Evolutionary conservation across 2,888 invertebrate genomes (phyloP).

Genomic region (Syritta pipiens): DNA sequence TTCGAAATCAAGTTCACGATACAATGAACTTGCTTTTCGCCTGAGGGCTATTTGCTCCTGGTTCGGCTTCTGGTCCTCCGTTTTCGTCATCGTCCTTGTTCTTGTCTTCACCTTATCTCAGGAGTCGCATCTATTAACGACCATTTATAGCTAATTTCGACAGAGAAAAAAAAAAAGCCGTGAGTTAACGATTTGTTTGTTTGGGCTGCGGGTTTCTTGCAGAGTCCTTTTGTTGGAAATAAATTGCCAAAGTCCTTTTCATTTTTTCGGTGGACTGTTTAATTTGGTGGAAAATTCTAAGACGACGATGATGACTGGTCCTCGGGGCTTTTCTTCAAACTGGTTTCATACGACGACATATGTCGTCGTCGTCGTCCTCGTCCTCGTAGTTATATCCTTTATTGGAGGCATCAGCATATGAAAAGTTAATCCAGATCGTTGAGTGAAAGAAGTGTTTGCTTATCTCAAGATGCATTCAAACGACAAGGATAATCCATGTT

Average conservation of each 20-base stretch:
- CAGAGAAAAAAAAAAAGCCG: slow-evolving; percentile 15
- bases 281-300: slow-evolving; percentile 60
- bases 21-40: slow-evolving; percentile 49
- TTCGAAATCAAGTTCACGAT: slow-evolving; percentile 54
- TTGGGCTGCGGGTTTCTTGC: slow-evolving; percentile 41
- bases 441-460: neutral
- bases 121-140: slow-evolving; percentile 47
- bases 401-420: slow-evolving; percentile 25
- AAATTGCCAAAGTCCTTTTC: too few species aligned
- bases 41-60: neutral
- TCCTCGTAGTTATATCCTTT: neutral
- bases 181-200: slow-evolving; percentile 55
- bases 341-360: slow-evolving; percentile 21
- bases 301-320: too few species aligned
- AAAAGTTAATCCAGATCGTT: slow-evolving; percentile 49
- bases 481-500: slow-evolving; percentile 32
- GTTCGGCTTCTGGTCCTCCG: slow-evolving; percentile 39
- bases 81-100: neutral
- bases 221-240: slow-evolving; percentile 17
- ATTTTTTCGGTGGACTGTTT: slow-evolving; percentile 36
- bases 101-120: slow-evolving; percentile 29
- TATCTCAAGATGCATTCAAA: slow-evolving; percentile 29
- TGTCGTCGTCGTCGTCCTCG: neutral
- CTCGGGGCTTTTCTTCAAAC: slow-evolving; percentile 15
- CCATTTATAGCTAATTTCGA: slow-evolving; percentile 55